Evolutionary conservation across 2,113 vertebrate species (phyloP).

Genomic region (Mormyrus iriodes): DNA sequence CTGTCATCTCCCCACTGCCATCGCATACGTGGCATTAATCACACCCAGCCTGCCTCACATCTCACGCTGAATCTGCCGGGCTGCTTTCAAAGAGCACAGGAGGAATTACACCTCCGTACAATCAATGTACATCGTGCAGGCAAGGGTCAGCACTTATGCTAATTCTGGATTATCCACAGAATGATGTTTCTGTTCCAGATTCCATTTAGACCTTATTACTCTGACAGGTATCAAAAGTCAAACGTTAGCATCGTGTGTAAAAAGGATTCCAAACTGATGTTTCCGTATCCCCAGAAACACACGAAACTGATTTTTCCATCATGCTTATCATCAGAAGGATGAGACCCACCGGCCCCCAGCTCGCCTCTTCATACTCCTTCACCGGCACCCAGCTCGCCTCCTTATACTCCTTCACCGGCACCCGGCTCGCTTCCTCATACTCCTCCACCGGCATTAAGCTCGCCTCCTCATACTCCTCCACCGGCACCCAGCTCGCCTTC

Average conservation of each 20-base stretch:
- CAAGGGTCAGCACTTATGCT: neutral
- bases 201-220: neutral
- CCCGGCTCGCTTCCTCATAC: no score
- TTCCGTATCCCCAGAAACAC: neutral
- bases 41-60: neutral
- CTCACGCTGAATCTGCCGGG: neutral
- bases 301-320: neutral
- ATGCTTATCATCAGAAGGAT: neutral
- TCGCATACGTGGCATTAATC: neutral
- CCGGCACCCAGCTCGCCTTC: neutral
- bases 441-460: no score
- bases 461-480: neutral
- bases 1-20: neutral
- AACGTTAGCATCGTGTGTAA: neutral
- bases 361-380: neutral
- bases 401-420: no score
- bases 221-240: neutral
- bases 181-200: neutral
- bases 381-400: no score
- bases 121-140: neutral
- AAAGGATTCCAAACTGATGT: neutral
- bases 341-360: neutral
- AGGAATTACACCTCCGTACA: neutral
- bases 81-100: neutral
- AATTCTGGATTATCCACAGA: neutral